Evolutionary conservation across 2,888 invertebrate genomes (phyloP).

Genomic region (Lagria hirta): DNA sequence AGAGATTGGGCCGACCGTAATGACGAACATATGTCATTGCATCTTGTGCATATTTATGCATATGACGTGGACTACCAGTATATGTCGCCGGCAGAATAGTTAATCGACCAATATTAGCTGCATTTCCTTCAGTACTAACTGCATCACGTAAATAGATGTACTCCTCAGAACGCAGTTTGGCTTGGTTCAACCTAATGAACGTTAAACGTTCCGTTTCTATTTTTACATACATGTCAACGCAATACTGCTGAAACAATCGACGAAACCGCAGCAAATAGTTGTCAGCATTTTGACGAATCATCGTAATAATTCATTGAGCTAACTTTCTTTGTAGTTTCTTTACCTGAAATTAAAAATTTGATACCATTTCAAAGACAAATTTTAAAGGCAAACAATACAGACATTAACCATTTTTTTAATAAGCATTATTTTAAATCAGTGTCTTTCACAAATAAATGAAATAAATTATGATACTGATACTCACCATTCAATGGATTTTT

Average conservation of each 20-base stretch:
- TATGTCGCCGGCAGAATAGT: conserved; percentile 31
- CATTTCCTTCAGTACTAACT: background rate
- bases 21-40: conserved; percentile 51
- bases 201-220: conserved; percentile 46
- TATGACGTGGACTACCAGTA: conserved; percentile 40
- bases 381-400: conserved; percentile 1
- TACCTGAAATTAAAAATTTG: conserved; percentile 20
- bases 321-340: conserved; percentile 4
- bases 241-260: conserved; percentile 2
- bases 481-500: conserved; percentile 29
- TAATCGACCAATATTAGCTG: conserved; percentile 36
- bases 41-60: conserved; percentile 48
- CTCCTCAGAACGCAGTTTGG: conserved; percentile 42
- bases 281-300: background rate
- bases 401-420: conserved; percentile 29
- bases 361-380: conserved; percentile 1
- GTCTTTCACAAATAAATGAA: conserved; percentile 1
- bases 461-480: conserved; percentile 23
- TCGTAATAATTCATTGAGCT: conserved; percentile 35
- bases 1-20: conserved; percentile 45
- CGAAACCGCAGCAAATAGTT: background rate
- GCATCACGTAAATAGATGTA: conserved; percentile 44
- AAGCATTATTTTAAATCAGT: conserved; percentile 1
- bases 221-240: conserved; percentile 44
- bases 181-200: conserved; percentile 42